Evolutionary conservation across 2,113 vertebrate species (phyloP).

Genomic region (Lutjanus erythropterus): DNA sequence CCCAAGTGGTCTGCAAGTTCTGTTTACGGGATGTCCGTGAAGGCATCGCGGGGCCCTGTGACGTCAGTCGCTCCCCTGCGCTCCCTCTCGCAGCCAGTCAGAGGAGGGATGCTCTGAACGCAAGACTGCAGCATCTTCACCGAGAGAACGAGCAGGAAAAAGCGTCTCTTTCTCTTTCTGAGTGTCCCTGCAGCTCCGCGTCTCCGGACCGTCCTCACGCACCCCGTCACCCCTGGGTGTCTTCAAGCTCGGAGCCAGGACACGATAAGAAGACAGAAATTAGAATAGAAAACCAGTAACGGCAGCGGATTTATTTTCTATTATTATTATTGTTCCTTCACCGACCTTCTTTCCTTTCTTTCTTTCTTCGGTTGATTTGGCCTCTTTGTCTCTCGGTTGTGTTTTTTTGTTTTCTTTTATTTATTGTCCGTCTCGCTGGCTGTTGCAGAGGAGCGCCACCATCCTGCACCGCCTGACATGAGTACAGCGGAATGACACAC

Average conservation of each 20-base stretch:
- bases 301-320: slow-evolving; percentile 56
- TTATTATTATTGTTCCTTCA: slow-evolving; percentile 43
- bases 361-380: slow-evolving; percentile 61
- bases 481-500: slow-evolving; percentile 80
- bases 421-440: slow-evolving; percentile 56
- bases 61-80: slow-evolving; percentile 84
- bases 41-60: slow-evolving; percentile 72
- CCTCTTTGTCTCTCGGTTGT: slow-evolving; percentile 53
- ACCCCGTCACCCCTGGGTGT: slow-evolving; percentile 63
- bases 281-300: slow-evolving; percentile 5
- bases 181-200: slow-evolving; percentile 68
- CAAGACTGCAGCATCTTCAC: slow-evolving; percentile 87
- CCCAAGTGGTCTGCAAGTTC: no score
- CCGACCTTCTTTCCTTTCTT: slow-evolving; percentile 21
- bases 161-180: slow-evolving; percentile 68
- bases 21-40: neutral
- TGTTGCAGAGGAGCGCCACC: slow-evolving; percentile 79
- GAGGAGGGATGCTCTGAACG: slow-evolving; percentile 87
- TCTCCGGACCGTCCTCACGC: slow-evolving; percentile 66
- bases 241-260: slow-evolving; percentile 72
- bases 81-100: slow-evolving; percentile 80
- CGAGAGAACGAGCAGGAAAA: slow-evolving; percentile 74
- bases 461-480: slow-evolving; percentile 75
- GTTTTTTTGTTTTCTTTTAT: slow-evolving; percentile 60
- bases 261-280: slow-evolving; percentile 52